A percentile compares a stretch with the other conserved stretches of the same genome.
These are phyloP conservation scores for Tenrec ecaudatus DNA, from an alignment of 2,113 vertebrate genomes.

Conservation along the genomic window DNA sequence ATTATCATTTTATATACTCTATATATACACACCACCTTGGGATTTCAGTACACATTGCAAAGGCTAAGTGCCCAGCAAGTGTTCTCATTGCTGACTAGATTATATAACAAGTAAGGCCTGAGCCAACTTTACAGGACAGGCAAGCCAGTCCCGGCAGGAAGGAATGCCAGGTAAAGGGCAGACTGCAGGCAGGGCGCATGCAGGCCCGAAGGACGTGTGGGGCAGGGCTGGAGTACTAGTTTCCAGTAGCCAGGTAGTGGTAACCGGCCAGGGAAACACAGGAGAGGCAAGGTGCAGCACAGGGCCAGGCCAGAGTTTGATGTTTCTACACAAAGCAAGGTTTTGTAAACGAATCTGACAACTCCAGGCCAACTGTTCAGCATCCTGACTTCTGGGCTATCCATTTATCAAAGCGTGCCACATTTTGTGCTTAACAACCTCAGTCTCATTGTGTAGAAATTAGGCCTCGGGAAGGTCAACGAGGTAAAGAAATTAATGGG, in stretches of 20 bases:
- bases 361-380: neutral
- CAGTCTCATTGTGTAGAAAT: slow-evolving; percentile 22
- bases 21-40: too few relatives aligned
- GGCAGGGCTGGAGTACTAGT: neutral
- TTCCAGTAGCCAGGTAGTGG: neutral
- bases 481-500: neutral
- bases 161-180: neutral
- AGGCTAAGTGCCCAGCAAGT: neutral
- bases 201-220: neutral
- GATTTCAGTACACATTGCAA: neutral
- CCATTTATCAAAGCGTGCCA: slow-evolving; percentile 47
- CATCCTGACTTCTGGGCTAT: neutral
- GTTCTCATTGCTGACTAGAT: neutral
- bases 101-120: neutral
- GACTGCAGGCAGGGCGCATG: neutral
- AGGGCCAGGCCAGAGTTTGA: neutral
- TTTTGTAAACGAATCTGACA: slow-evolving; percentile 15
- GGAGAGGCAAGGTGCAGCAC: neutral
- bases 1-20: too few relatives aligned
- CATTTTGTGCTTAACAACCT: neutral
- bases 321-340: slow-evolving; percentile 33
- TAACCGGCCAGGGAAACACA: neutral
- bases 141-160: neutral
- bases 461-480: neutral
- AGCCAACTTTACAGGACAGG: neutral